Conservation (phyloP, 2,888 invertebrate species). For the Nysson spinosus region DNA sequence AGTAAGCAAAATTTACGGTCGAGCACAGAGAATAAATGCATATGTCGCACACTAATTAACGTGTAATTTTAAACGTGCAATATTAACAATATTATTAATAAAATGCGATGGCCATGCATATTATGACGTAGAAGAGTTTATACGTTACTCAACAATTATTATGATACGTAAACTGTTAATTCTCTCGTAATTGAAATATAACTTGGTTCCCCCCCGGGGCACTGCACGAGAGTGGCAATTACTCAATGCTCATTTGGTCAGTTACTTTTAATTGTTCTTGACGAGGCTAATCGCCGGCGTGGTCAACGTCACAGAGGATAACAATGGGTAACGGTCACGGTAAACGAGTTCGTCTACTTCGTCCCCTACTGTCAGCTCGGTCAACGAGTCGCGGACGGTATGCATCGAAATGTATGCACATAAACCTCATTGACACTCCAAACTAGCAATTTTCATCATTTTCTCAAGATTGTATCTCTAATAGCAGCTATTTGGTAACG, state of each 20-base stretch:
- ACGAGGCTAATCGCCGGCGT: constrained; percentile 56
- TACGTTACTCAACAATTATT: background rate
- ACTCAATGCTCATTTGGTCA: constrained; percentile 58
- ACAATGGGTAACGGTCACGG: constrained; percentile 63
- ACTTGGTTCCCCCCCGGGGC: constrained; percentile 2
- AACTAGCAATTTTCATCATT: no score
- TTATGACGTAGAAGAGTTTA: background rate
- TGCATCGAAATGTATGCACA: constrained; percentile 22
- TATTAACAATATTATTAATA: background rate
- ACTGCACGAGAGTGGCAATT: constrained; percentile 56
- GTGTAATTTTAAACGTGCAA: no score
- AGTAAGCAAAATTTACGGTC: background rate
- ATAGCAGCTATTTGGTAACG: no score
- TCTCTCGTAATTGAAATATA: background rate
- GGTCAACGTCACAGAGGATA: constrained; percentile 54
- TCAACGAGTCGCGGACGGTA: constrained; percentile 27
- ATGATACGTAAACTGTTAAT: constrained; percentile 4
- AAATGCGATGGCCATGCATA: background rate
- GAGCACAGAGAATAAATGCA: background rate
- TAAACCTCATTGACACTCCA: no score
- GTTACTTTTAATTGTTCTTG: constrained; percentile 70
- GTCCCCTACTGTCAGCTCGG: constrained; percentile 42
- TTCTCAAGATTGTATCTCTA: background rate
- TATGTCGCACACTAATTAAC: background rate
- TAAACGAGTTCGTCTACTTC: constrained; percentile 46